A percentile compares a stretch with the other conserved stretches of the same genome.
Evolutionary conservation across 2,113 vertebrate species (phyloP).

Genomic region (Typhlomys cinereus): DNA sequence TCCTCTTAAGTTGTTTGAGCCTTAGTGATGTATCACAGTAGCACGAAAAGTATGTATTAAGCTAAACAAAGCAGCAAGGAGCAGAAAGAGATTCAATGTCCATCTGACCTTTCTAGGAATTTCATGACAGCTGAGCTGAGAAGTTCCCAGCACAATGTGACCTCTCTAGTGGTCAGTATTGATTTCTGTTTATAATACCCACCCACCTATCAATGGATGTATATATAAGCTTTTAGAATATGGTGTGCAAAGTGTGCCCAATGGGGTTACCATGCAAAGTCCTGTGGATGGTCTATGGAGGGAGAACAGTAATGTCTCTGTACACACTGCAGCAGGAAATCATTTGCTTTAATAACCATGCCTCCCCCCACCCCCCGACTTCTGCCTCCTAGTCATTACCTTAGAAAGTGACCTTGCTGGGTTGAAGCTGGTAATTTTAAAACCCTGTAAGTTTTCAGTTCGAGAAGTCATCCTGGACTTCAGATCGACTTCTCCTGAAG

Average conservation of each 20-base stretch:
- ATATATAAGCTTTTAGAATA: background rate
- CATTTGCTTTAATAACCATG: background rate
- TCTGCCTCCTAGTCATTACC: slow-evolving; percentile 8
- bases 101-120: background rate
- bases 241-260: background rate
- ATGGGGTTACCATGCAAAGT: no score
- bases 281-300: background rate
- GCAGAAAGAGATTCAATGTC: background rate
- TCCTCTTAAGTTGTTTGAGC: no score
- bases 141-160: background rate
- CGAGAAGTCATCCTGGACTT: slow-evolving; percentile 62
- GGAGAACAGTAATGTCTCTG: rapidly evolving
- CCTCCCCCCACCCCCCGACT: background rate
- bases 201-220: background rate
- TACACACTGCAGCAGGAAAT: no score
- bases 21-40: no score
- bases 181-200: background rate
- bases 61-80: background rate
- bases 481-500: slow-evolving; percentile 64
- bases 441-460: slow-evolving; percentile 50
- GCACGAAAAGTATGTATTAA: background rate
- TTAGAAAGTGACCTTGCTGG: slow-evolving; percentile 57
- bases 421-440: slow-evolving; percentile 50
- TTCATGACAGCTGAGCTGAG: background rate
- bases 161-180: background rate